Base-by-base conservation (phyloP, 2,797 vertebrate genomes). In the Clarias platycephalus region DNA sequence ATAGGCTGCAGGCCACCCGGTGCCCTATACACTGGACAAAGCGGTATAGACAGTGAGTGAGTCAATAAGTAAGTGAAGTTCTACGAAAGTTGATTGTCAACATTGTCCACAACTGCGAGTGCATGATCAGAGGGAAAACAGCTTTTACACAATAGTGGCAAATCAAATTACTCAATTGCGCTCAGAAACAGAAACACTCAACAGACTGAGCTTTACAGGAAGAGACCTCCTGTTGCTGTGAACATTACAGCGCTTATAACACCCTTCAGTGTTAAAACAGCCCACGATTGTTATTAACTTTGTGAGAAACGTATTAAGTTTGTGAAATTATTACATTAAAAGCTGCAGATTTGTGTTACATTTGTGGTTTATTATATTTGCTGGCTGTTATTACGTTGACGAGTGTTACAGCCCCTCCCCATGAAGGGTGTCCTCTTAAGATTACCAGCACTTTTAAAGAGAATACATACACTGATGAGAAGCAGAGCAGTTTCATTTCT, bases 181-280 rank as follows among this genome's bases (percentile, higher is more conserved):
- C 0, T 34, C 20, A 37, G 28, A 77, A 77, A 58, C 74, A 34
- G 74, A 60, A 77, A 37, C 31, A 37, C 10, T 34, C 60, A 10
- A 10, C 6, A 58, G 20, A 77, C 74, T 60, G 53, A 77, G 22
- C 20, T 77, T 57, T 60, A 77, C 55, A 37, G 55, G 31, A 77
- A 60, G 55, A 58, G 20, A 77, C 74, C 34, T 82, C 55, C 86
- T 89, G 72, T 78, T 78, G 53, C 5, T 68, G 70, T 80, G 55
- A 34, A 66, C 49, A 60, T 44, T 64, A 31, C 7, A 4, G 31
- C 28, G 8, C 9, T 44, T 44, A 9, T 44, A 44, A 10, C 40
- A 44, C 40, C 40, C 9, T 9, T 44, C 0, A 9, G 40, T 44
- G 40, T 44, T 9, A 9, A 44, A 44, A 44, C 40, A 9, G 40